Evolutionary conservation across 2,888 invertebrate genomes (phyloP), one percentile per base, ranked within the genome.

Genomic region (Malthinus seriepunctatus): DNA sequence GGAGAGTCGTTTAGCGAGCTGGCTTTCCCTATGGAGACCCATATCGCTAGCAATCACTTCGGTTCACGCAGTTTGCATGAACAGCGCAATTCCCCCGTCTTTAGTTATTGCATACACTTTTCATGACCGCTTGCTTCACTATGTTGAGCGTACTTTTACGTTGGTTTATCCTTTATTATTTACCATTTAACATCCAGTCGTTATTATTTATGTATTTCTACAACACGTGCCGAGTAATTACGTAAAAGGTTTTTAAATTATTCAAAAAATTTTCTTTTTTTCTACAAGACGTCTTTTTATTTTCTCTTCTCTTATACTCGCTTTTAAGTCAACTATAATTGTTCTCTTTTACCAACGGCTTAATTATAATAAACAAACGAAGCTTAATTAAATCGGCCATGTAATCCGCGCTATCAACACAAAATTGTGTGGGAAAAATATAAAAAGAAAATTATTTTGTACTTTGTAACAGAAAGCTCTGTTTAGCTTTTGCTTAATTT

Each of bases 1-100:
- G 71, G 73, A 74, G 75, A 73, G 74, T 73, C 75, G 75, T 75
- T 76, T 74, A 71, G 71, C 70, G 67, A 68, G 67, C 65, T 60
- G 56, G 52, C 62, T 62, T 65, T 62, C 66, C 69, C 67, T 68
- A 67, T 69, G 67, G 69, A 67, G 69, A 71, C 69, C 68, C 70
- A 71, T 72, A 71, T 72, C 70, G 68, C 63, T 63, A 67, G 67
- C 69, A 70, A 74, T 73, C 71, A 69, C 72, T 71, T 71, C 70
- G 69, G 65, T 72, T 71, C 69, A 72, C 71, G 72, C 71, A 71
- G 73, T 69, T 69, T 71, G 67, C 69, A 71, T 67, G 67, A 67
- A 56, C 60, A 63, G 56, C 60, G 62, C 61, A 59, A 62, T 55
- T 55, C 59, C 51, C 57, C 23, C 23, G 61, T 62, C 55, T 65